phyloP scores from a whole-genome alignment of 2,797 vertebrate species.

The Anguilla anguilla region DNA sequence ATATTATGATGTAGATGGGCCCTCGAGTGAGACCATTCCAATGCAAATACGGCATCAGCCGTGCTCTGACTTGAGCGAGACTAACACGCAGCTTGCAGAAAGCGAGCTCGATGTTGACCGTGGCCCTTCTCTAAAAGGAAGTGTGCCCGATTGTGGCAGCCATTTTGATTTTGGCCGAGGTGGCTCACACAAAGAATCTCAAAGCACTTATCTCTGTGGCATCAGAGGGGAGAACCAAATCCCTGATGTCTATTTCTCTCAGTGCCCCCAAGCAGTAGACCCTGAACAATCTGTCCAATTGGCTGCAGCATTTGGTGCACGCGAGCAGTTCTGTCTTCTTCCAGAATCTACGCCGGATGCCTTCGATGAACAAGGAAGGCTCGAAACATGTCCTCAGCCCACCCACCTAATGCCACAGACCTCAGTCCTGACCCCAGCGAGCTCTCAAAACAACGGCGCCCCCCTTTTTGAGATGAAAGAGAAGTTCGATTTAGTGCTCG shows the following conservation, averaged over 20 bases:
- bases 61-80: not conserved
- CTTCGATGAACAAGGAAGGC: not conserved
- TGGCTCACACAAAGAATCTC: constrained; percentile 6
- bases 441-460: constrained; percentile 8
- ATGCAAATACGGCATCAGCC: not conserved
- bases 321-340: constrained; percentile 34
- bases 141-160: not conserved
- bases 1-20: constrained; percentile 1
- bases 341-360: not conserved
- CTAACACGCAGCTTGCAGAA: constrained; percentile 10
- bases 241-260: constrained; percentile 38
- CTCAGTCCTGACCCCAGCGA: not conserved
- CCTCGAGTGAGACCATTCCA: not conserved
- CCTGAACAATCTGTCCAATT: constrained; percentile 31
- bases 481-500: constrained; percentile 79
- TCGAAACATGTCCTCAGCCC: not conserved
- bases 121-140: constrained; percentile 3
- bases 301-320: constrained; percentile 18
- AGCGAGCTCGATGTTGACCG: not conserved
- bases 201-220: not conserved
- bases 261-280: constrained; percentile 22
- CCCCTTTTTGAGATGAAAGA: constrained; percentile 75
- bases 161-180: not conserved
- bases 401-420: not conserved
- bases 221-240: not conserved